Evolutionary conservation across 2,113 vertebrate genomes (phyloP).

Genomic region (Pica pica): DNA sequence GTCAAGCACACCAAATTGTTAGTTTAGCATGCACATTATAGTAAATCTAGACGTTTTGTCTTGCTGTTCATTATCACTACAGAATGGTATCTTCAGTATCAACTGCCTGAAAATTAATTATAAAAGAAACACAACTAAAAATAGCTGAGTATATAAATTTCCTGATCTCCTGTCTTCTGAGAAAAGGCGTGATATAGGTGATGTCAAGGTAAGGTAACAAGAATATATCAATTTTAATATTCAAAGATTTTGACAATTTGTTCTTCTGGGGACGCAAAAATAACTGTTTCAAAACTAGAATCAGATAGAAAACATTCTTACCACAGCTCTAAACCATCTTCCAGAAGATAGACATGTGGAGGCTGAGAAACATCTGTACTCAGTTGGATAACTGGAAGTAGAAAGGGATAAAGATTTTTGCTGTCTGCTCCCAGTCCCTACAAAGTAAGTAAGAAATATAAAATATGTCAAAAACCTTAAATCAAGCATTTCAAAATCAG

Average conservation of each 20-base stretch:
- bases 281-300: background rate
- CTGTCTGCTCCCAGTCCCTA: slow-evolving; percentile 94
- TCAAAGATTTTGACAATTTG: background rate
- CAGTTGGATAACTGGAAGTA: slow-evolving; percentile 95
- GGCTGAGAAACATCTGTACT: slow-evolving; percentile 96
- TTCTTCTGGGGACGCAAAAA: background rate
- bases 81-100: background rate
- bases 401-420: slow-evolving; percentile 94
- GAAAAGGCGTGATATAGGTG: background rate
- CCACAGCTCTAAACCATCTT: slow-evolving; percentile 98
- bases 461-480: background rate
- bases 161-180: background rate
- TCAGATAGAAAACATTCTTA: slow-evolving; percentile 58
- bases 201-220: background rate
- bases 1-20: background rate
- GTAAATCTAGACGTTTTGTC: background rate
- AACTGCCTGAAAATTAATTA: background rate
- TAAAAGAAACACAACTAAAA: background rate
- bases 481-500: background rate
- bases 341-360: slow-evolving; percentile 96
- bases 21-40: background rate
- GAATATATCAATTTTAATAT: background rate
- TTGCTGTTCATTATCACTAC: background rate
- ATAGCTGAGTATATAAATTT: background rate
- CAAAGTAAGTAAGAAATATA: slow-evolving; percentile 19